Evolutionary conservation across 2,888 invertebrate species (phyloP).

Genomic region (Pseudococcus viburni): DNA sequence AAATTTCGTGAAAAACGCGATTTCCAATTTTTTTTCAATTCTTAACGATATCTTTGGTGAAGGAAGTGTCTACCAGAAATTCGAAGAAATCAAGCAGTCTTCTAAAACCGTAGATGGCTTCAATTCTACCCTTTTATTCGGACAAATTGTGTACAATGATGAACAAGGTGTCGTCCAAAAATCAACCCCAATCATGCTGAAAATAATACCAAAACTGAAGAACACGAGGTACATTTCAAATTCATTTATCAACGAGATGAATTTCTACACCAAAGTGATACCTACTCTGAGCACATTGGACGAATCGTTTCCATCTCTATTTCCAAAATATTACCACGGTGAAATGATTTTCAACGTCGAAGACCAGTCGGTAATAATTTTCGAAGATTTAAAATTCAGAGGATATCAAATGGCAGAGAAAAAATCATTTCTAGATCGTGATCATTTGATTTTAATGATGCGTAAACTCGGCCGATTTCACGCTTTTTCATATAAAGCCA

Average conservation of each 20-base stretch:
- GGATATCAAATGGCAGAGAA: neutral
- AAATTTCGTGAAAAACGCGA: neutral
- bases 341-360: neutral
- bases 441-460: slow-evolving; percentile 56
- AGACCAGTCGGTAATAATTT: slow-evolving; percentile 18
- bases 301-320: slow-evolving; percentile 3
- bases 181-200: neutral
- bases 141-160: neutral
- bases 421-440: slow-evolving; percentile 36
- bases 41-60: slow-evolving; percentile 11
- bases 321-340: slow-evolving; percentile 31
- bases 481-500: slow-evolving; percentile 55
- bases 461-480: slow-evolving; percentile 49
- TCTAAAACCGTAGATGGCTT: neutral
- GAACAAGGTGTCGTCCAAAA: neutral
- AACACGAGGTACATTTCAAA: neutral
- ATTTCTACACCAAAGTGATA: slow-evolving; percentile 17
- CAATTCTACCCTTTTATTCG: neutral
- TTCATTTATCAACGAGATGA: slow-evolving; percentile 39
- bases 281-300: neutral
- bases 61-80: neutral
- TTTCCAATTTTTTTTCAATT: neutral
- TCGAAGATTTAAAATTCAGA: slow-evolving; percentile 29
- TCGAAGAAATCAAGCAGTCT: neutral
- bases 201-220: neutral